A percentile compares a stretch with the other conserved stretches of the same genome.
phyloP scores from a whole-genome alignment of 2,888 invertebrate species.

The Phasia obesa region DNA sequence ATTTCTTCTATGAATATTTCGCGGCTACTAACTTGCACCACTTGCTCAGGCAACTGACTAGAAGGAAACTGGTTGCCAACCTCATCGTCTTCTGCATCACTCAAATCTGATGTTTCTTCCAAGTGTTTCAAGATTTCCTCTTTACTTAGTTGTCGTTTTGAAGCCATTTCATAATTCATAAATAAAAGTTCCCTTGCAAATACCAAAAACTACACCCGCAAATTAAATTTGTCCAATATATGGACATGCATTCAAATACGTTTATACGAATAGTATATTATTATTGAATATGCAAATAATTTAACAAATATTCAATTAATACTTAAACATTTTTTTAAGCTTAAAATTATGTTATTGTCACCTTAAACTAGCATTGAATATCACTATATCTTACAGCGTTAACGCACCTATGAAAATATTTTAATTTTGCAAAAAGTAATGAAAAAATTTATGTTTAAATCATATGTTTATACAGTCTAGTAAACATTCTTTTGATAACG shows the following conservation, averaged over 20 bases:
- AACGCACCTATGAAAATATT: conserved; percentile 9
- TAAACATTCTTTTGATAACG: conserved; percentile 25
- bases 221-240: conserved; percentile 30
- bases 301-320: not conserved
- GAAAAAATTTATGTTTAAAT: not conserved
- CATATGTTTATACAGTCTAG: not conserved
- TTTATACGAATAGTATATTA: not conserved
- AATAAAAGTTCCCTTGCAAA: not conserved
- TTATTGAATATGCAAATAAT: not conserved
- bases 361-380: conserved; percentile 17
- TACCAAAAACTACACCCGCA: conserved; percentile 14
- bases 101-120: conserved; percentile 27
- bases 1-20: no score
- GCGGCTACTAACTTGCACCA: no score
- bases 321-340: not conserved
- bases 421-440: not conserved
- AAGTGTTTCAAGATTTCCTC: conserved; percentile 33
- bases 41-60: no score
- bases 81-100: conserved; percentile 16
- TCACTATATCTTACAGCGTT: not conserved
- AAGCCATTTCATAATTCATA: not conserved
- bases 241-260: conserved; percentile 11
- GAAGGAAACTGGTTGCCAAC: no score
- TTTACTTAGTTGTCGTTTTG: conserved; percentile 31
- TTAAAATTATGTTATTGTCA: conserved; percentile 20